Base-by-base conservation (phyloP, 2,113 vertebrate species). In the Oplegnathus fasciatus region DNA sequence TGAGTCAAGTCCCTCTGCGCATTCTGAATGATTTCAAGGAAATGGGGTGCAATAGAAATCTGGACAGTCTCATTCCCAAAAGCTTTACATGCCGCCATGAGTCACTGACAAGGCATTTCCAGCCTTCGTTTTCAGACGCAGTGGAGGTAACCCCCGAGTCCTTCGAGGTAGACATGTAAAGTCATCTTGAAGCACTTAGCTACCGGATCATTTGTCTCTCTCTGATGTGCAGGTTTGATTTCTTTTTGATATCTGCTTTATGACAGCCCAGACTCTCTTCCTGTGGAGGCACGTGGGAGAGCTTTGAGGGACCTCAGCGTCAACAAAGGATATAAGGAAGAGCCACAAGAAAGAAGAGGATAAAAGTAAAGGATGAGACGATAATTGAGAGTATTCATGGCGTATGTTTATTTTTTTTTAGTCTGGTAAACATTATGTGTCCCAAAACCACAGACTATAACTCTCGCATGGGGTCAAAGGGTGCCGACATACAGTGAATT, bases 181-280 rank as follows among this genome's bases (percentile, higher is more conserved):
- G 80, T 91, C 92, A 91, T 94, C 92, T 93, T 95, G 93, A 95
- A 93, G 77, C 84, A 89, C 80, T 94, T 94, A 91, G 94, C 90
- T 93, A 94, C 91, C 3, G 88, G 87, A 86, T 92, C 87, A 79
- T 90, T 89, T 86, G 83, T 83, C 74, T 85, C 84, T 85, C 75
- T 86, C 78, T 78, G 90, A 91, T 87, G 62, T 83, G 66, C 57
- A 83, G 83, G 91, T 89, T 88, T 91, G 90, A 92, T 91, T 83
- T 76, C 79, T 68, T 88, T 86, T 77, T 82, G 71, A 91, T 87
- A 84, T 88, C 60, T 68, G 77, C 85, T 83, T 71, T 54, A 73
- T 62, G 82, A 84, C 85, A 80, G 80, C 32, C 54, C 54, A 48
- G 76, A 84, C 66, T 46, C 70, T 87, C 91, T 88, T 90, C 84